Base-by-base conservation (phyloP, 1,140 invertebrate genomes). In the Heliconius congener region DNA sequence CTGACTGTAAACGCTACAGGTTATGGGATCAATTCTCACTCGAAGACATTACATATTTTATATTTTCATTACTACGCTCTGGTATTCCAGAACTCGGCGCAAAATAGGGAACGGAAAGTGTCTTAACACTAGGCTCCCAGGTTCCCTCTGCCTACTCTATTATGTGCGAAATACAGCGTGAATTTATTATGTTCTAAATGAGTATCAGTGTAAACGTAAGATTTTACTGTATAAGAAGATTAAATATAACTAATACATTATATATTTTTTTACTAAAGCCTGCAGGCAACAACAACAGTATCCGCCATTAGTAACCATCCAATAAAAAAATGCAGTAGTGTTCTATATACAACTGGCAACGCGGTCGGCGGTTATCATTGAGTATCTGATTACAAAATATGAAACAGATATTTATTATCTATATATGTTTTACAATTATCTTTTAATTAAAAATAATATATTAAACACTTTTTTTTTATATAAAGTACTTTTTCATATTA, bases 341-440 rank as follows among this genome's bases (percentile, higher is more conserved):
- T 66, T 66, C 60, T 66, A 66, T 66, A 66, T 66, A 66, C 60
- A 66, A 66, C 23, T 66, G 42, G 37, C 23, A 71, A 6, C 70
- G 42, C 50, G 75, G 60, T 72, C 46, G 70, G 42, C 46, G 42
- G 76, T 72, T 77, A 77, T 71, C 75, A 66, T 39, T 72, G 39
- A 52, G 30, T 77, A 72, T 77, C 46, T 42, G 27, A 77, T 71
- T 77, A 50, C 75, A 71, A 77, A 77, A 71, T 46, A 72, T 39
- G 8, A 34, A 77, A 72, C 50, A 55, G 8, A 76, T 27, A 42
- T 42, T n/a, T 13, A 27, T 16, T 16, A 66, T 66, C 11, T 66
- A 66, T 66, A 16, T 66, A 30, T 16, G 60, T 66, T 66, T 66
- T 27, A 66, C 60, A 57, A 46, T 46, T 46, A 6, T 8, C 5